These are phyloP conservation scores for Aurelia aurita complex sp. Pacific DNA, from an alignment of 30 jellyfish, hydroid and myxozoan species.

Conservation along the genomic window DNA sequence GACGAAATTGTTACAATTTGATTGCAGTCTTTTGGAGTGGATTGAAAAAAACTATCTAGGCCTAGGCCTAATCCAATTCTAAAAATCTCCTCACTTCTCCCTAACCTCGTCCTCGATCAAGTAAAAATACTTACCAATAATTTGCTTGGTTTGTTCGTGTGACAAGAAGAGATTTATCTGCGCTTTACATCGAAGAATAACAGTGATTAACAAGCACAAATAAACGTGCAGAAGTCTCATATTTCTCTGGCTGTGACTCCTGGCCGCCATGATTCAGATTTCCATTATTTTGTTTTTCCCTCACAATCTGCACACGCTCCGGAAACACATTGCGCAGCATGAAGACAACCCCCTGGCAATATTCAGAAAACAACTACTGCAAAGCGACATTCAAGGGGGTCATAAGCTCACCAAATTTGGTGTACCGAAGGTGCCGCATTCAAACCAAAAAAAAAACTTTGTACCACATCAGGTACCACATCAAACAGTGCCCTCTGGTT, in stretches of 20 bases:
- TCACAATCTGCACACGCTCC: neutral
- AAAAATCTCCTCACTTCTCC: neutral
- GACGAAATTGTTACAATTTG: too few relatives aligned
- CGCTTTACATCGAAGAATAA: neutral
- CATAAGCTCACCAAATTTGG: neutral
- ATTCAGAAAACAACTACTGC: neutral
- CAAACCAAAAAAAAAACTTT: too few relatives aligned
- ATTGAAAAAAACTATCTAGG: too few relatives aligned
- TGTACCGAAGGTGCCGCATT: too few relatives aligned
- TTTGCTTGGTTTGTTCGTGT: slow-evolving; percentile 39
- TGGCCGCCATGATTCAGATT: neutral
- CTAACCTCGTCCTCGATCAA: neutral
- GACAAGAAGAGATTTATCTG: slow-evolving; percentile 60
- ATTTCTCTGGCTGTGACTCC: neutral
- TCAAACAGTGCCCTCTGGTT: too few relatives aligned
- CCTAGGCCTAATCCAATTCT: too few relatives aligned
- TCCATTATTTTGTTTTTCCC: neutral
- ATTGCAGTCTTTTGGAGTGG: too few relatives aligned
- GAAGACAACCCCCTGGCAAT: neutral
- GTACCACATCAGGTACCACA: too few relatives aligned
- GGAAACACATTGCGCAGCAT: slow-evolving; percentile 1
- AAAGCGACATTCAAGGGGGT: neutral
- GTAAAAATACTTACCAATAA: slow-evolving; percentile 31
- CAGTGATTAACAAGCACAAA: too few relatives aligned
- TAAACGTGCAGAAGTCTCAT: too few relatives aligned